Evolutionary conservation across 2,888 invertebrate genomes (phyloP).

Genomic region (Andrena hattorfiana): DNA sequence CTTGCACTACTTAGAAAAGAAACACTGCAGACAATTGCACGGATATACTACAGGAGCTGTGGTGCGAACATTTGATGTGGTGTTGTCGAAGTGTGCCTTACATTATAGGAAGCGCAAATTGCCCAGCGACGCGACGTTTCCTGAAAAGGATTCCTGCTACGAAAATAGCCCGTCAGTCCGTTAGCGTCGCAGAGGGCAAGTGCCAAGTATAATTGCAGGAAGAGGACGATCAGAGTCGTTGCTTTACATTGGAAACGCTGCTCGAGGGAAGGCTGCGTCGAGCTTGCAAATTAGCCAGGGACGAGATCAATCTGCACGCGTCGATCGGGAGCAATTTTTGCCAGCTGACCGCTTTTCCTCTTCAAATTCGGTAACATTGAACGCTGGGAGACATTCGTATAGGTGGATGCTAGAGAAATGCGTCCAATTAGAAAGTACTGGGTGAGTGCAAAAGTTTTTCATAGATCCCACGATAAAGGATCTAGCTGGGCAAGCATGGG

Average conservation of each 20-base stretch:
- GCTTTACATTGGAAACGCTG: conserved; percentile 39
- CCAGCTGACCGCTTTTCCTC: not conserved
- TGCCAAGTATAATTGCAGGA: conserved; percentile 51
- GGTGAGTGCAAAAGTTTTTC: no score
- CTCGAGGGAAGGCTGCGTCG: conserved; percentile 15
- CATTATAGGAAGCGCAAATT: not conserved
- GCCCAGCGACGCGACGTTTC: not conserved
- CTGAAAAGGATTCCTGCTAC: not conserved
- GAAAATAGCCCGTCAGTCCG: conserved; percentile 4
- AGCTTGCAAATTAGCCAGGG: conserved; percentile 38
- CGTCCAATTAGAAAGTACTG: not conserved
- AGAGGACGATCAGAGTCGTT: conserved; percentile 51
- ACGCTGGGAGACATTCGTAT: not conserved
- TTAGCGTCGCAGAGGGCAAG: conserved; percentile 7
- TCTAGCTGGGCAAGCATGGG: no score
- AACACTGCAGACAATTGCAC: not conserved
- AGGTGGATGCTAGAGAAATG: not conserved
- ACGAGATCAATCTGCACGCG: not conserved
- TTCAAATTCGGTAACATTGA: not conserved
- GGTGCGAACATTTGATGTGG: not conserved
- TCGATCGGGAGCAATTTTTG: not conserved
- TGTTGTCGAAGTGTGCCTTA: not conserved
- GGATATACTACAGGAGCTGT: not conserved
- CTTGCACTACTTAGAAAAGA: no score
- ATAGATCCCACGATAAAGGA: no score